Percentiles rank a stretch among this genome's conserved stretches.
Evolutionary conservation across 2,888 invertebrate genomes (phyloP).

Genomic region (Cremastinae sp.): DNA sequence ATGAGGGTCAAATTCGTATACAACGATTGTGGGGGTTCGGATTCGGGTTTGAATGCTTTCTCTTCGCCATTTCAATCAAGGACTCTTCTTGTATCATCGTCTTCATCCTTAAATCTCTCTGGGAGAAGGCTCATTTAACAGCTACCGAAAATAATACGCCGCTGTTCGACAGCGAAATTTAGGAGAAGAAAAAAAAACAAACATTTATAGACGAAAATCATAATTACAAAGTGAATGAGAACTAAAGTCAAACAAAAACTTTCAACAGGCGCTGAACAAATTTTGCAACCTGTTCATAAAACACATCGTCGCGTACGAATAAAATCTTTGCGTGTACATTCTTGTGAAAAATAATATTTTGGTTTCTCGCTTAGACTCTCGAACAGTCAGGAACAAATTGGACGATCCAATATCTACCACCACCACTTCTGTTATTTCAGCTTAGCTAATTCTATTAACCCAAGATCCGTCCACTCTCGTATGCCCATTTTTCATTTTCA

Average conservation of each 20-base stretch:
- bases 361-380: slow-evolving; percentile 55
- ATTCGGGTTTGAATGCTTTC: too few relatives aligned
- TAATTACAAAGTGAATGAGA: background rate
- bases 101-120: too few relatives aligned
- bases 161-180: too few relatives aligned
- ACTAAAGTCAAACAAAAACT: background rate
- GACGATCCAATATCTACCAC: slow-evolving; percentile 63
- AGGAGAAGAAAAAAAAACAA: slow-evolving; percentile 4
- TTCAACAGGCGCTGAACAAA: background rate
- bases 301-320: slow-evolving; percentile 25
- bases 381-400: slow-evolving; percentile 62
- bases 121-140: too few relatives aligned
- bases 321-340: slow-evolving; percentile 40
- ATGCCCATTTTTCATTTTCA: slow-evolving; percentile 18
- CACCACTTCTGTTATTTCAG: slow-evolving; percentile 46
- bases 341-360: slow-evolving; percentile 52
- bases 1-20: too few relatives aligned
- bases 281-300: too few relatives aligned
- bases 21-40: too few relatives aligned
- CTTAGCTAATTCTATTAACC: slow-evolving; percentile 60
- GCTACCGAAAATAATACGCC: too few relatives aligned
- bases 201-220: background rate
- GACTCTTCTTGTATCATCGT: too few relatives aligned
- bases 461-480: slow-evolving; percentile 41
- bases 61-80: too few relatives aligned